Percentiles rank a stretch among this genome's conserved stretches.
Conservation (phyloP, 2,797 vertebrate species). For the Australoheros facetus region DNA sequence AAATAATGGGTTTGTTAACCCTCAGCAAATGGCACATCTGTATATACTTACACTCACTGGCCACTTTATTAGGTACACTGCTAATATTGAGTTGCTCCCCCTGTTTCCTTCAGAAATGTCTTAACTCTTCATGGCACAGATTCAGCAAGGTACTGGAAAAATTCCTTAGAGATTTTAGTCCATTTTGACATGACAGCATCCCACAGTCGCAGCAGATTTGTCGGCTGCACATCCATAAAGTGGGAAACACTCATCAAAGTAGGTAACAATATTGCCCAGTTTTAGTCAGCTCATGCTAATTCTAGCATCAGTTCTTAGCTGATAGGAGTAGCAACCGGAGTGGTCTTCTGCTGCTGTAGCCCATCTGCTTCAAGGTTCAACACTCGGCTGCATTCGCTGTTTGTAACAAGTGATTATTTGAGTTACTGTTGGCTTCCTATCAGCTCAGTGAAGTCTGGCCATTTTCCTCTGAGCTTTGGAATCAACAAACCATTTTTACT, state of each 20-base stretch:
- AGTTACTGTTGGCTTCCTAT: background rate
- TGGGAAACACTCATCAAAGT: background rate
- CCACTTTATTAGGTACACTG: background rate
- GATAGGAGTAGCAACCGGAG: too few species aligned
- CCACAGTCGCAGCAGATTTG: background rate
- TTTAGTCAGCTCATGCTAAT: background rate
- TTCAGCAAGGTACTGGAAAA: background rate
- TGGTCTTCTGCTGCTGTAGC: too few species aligned
- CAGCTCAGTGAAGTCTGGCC: slow-evolving; percentile 45
- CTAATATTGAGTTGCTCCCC: background rate
- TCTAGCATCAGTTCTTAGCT: too few species aligned
- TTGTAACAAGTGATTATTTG: too few species aligned
- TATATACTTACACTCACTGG: background rate
- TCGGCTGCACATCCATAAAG: background rate
- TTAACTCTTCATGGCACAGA: background rate
- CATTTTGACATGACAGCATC: background rate
- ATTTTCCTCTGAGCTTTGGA: slow-evolving; percentile 61
- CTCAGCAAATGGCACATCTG: background rate
- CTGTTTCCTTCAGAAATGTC: background rate
- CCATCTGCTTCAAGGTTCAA: too few species aligned
- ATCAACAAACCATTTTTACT: slow-evolving; percentile 48
- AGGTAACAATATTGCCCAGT: background rate
- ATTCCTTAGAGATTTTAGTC: too few species aligned
- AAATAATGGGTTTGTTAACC: slow-evolving; percentile 19
- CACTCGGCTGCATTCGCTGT: too few species aligned